Evolutionary conservation across 1,140 invertebrate genomes (phyloP).

Genomic region (Caenorhabditis brenneri): DNA sequence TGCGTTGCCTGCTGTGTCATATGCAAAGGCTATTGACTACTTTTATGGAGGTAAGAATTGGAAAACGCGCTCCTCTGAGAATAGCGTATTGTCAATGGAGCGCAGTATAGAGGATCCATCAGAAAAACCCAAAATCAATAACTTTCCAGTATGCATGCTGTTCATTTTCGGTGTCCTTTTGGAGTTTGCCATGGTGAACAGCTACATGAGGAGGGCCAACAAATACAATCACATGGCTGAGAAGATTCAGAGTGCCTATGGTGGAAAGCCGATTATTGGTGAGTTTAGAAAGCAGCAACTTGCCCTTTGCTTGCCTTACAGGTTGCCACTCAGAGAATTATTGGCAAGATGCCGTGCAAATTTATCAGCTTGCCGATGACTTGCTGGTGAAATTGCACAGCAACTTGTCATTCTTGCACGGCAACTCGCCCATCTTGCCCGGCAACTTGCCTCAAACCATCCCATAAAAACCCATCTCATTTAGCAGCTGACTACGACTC

Average conservation of each 20-base stretch:
- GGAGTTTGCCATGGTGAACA: conserved; percentile 90
- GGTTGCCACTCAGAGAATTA: too few species aligned
- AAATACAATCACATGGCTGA: conserved; percentile 60
- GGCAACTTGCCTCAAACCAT: background rate
- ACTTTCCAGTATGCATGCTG: conserved; percentile 75
- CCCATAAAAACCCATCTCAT: background rate
- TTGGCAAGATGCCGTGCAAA: too few species aligned
- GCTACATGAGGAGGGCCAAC: conserved; percentile 61
- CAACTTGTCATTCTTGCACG: too few species aligned
- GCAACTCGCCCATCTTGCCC: too few species aligned
- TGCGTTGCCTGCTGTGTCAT: conserved; percentile 73
- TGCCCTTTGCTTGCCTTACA: too few species aligned
- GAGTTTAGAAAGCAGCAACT: background rate
- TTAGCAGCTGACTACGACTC: conserved; percentile 42
- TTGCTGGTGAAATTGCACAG: too few species aligned
- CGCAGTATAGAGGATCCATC: too few species aligned
- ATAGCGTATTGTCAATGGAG: too few species aligned
- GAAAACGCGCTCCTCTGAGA: too few species aligned
- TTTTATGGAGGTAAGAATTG: conserved; percentile 58
- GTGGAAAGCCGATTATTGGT: conserved; percentile 32
- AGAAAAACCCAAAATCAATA: background rate
- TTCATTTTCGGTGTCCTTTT: conserved; percentile 92
- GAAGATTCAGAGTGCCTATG: conserved; percentile 35
- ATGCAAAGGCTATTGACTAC: conserved; percentile 60
- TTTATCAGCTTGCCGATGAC: too few species aligned